A percentile compares a stretch with the other conserved stretches of the same genome.
phyloP scores from a whole-genome alignment of 2,797 vertebrate genomes.

The Typhlichthys eigenmanni region DNA sequence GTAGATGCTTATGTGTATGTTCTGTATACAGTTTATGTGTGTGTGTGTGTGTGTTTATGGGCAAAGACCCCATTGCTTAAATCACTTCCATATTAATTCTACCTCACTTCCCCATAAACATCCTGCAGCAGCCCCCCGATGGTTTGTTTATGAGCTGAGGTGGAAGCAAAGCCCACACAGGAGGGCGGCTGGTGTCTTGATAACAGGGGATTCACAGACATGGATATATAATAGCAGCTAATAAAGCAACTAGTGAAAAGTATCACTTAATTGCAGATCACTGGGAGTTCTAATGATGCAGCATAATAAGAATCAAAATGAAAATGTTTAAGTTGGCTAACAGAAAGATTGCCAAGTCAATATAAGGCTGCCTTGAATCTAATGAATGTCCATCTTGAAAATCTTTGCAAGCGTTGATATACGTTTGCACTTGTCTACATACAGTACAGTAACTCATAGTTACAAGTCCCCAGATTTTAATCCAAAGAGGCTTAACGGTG shows the following conservation, averaged over 20 bases:
- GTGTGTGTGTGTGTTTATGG: constrained; percentile 10
- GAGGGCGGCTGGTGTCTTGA: constrained; percentile 44
- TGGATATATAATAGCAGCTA: constrained; percentile 22
- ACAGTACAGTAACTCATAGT: too few species aligned
- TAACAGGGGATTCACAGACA: constrained; percentile 16
- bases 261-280: neutral
- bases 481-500: too few species aligned
- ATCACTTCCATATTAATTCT: constrained; percentile 59
- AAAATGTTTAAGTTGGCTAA: too few species aligned
- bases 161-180: constrained; percentile 71
- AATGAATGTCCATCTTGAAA: too few species aligned
- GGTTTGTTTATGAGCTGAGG: constrained; percentile 60
- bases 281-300: constrained; percentile 12
- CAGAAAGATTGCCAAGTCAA: too few species aligned
- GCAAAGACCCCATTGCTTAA: constrained; percentile 27
- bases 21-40: constrained; percentile 3
- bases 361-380: too few species aligned
- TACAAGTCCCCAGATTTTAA: too few species aligned
- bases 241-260: constrained; percentile 10
- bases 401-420: too few species aligned
- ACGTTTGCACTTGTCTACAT: too few species aligned
- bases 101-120: constrained; percentile 71
- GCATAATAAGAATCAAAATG: too few species aligned
- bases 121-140: constrained; percentile 64
- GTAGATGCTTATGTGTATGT: constrained; percentile 7